Conservation (phyloP, 2,113 vertebrate species). For the Oncorhynchus keta region DNA sequence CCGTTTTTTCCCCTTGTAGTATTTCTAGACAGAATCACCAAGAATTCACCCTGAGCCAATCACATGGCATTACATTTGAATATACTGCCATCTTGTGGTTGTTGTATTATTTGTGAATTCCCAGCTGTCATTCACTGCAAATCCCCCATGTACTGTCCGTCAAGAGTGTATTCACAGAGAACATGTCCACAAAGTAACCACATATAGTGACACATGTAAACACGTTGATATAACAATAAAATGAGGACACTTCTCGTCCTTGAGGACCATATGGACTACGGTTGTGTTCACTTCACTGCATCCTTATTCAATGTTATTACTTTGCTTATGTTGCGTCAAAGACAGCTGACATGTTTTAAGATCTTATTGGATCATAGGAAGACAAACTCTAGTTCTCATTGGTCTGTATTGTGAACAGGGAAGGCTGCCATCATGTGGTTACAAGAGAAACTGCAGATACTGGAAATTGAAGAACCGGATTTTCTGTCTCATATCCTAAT, state of each 20-base stretch:
- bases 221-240: neutral
- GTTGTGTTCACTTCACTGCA: constrained; percentile 39
- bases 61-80: neutral
- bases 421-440: neutral
- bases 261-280: constrained; percentile 24
- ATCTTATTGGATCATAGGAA: neutral
- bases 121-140: neutral
- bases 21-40: neutral
- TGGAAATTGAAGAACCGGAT: neutral
- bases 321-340: constrained; percentile 5
- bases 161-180: neutral
- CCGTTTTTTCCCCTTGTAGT: neutral
- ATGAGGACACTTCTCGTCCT: constrained; percentile 29
- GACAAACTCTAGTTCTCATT: neutral
- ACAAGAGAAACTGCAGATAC: neutral
- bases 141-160: neutral
- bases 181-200: neutral
- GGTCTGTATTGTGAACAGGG: neutral
- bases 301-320: constrained; percentile 31
- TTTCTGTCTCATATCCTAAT: neutral
- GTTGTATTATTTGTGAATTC: neutral
- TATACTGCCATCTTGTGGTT: constrained; percentile 57
- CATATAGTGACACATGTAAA: neutral
- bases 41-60: too few relatives aligned
- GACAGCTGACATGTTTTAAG: constrained; percentile 22